A percentile compares a stretch with the other conserved stretches of the same genome.
These are phyloP conservation scores for Zenarchopterus dispar DNA, from an alignment of 2,797 vertebrate genomes.

Conservation along the genomic window DNA sequence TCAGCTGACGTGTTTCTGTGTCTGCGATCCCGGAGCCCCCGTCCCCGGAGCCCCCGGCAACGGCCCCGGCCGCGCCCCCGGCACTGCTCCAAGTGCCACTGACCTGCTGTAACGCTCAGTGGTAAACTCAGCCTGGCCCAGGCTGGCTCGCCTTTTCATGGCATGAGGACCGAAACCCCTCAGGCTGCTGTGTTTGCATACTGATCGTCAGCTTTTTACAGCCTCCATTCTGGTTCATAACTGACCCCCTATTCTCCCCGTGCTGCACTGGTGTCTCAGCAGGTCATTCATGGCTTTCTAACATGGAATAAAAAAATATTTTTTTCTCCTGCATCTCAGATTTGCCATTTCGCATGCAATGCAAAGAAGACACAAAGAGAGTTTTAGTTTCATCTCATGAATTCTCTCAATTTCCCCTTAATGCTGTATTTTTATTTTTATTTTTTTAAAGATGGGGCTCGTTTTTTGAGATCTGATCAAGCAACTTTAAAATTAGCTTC, in stretches of 20 bases:
- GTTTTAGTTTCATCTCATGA: conserved; percentile 55
- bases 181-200: conserved; percentile 68
- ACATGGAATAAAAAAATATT: conserved; percentile 36
- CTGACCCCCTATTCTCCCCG: conserved; percentile 20
- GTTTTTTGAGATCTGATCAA: conserved; percentile 61
- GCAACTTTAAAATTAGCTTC: conserved; percentile 3
- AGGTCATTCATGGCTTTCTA: conserved; percentile 47
- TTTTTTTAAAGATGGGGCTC: conserved; percentile 47
- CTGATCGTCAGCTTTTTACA: conserved; percentile 56
- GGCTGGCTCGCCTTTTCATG: conserved; percentile 28
- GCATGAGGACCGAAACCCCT: conserved; percentile 39
- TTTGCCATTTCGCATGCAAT: conserved; percentile 74
- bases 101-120: conserved; percentile 80
- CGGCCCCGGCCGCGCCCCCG: conserved; percentile 73
- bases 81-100: conserved; percentile 78
- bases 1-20: conserved; percentile 84
- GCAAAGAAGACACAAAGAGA: conserved; percentile 36
- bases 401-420: conserved; percentile 51
- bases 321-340: conserved; percentile 48
- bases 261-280: conserved; percentile 16
- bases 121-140: conserved; percentile 74
- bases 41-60: conserved; percentile 76
- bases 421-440: conserved; percentile 28
- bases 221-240: conserved; percentile 55
- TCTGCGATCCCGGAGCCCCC: conserved; percentile 81